These are phyloP conservation scores for Pyrgilauda ruficollis DNA, from an alignment of 2,113 vertebrate genomes.

Conservation along the genomic window DNA sequence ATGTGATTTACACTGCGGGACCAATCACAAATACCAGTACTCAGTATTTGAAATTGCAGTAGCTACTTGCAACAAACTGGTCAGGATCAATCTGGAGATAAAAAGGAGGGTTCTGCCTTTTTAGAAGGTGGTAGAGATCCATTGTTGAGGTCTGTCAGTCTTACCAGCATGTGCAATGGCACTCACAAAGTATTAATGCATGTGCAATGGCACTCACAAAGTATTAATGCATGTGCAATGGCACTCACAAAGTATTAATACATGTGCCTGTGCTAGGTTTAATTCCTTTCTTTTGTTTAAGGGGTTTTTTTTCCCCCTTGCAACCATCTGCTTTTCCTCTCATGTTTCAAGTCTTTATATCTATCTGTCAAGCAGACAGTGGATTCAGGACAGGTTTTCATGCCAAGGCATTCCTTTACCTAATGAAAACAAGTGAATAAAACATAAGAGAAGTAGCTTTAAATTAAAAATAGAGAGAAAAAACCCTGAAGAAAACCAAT, in stretches of 20 bases:
- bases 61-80: background rate
- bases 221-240: background rate
- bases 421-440: slow-evolving; percentile 70
- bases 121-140: background rate
- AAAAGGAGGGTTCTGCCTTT: background rate
- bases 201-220: background rate
- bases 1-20: slow-evolving; percentile 46
- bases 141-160: background rate
- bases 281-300: slow-evolving; percentile 16
- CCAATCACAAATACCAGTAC: background rate
- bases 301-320: background rate
- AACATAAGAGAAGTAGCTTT: slow-evolving; percentile 64
- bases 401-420: slow-evolving; percentile 68
- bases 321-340: slow-evolving; percentile 20
- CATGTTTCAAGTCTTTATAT: slow-evolving; percentile 52
- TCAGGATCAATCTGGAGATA: slow-evolving; percentile 3
- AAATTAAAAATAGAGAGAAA: slow-evolving; percentile 69
- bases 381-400: slow-evolving; percentile 65
- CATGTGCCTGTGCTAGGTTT: background rate
- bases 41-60: slow-evolving; percentile 36
- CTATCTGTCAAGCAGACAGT: slow-evolving; percentile 47
- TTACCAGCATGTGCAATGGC: background rate
- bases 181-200: background rate
- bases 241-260: background rate
- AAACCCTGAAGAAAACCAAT: slow-evolving; percentile 21